Evolutionary conservation across 2,888 invertebrate species (phyloP).

Genomic region (Dasysyrphus albostriatus): DNA sequence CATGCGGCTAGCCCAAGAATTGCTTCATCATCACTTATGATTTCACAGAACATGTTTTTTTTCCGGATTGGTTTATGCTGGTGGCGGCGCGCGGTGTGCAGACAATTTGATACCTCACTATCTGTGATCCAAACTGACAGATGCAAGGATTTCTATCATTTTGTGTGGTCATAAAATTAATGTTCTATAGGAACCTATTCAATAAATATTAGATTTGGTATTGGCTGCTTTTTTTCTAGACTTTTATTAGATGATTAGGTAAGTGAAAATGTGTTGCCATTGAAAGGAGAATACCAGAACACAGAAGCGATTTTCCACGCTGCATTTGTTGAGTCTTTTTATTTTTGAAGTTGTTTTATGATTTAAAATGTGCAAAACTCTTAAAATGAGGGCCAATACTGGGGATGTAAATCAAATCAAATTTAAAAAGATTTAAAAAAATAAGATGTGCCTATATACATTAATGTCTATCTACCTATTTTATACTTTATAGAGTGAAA

Average conservation of each 20-base stretch:
- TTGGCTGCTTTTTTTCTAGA: slow-evolving; percentile 10
- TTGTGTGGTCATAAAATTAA: slow-evolving; percentile 72
- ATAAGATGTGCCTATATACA: neutral
- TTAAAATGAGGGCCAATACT: slow-evolving; percentile 23
- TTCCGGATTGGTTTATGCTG: slow-evolving; percentile 60
- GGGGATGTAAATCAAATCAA: neutral
- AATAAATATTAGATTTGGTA: slow-evolving; percentile 65
- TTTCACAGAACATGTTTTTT: slow-evolving; percentile 60
- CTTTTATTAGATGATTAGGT: slow-evolving; percentile 39
- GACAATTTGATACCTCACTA: slow-evolving; percentile 23
- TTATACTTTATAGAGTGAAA: neutral
- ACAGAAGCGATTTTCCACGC: slow-evolving; percentile 54
- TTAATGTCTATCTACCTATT: too few relatives aligned
- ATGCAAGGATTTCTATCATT: slow-evolving; percentile 55
- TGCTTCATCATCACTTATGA: slow-evolving; percentile 62
- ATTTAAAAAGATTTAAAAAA: slow-evolving; percentile 1
- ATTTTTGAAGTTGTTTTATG: slow-evolving; percentile 34
- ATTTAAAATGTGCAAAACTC: slow-evolving; percentile 31
- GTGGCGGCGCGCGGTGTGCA: slow-evolving; percentile 71
- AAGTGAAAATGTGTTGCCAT: slow-evolving; percentile 37
- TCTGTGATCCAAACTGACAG: slow-evolving; percentile 55
- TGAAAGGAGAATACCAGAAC: slow-evolving; percentile 7
- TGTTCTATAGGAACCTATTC: slow-evolving; percentile 59
- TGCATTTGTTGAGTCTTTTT: slow-evolving; percentile 37
- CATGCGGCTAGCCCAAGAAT: slow-evolving; percentile 45